Conservation (phyloP, 2,113 vertebrate genomes). For the Hippocampus comes region DNA sequence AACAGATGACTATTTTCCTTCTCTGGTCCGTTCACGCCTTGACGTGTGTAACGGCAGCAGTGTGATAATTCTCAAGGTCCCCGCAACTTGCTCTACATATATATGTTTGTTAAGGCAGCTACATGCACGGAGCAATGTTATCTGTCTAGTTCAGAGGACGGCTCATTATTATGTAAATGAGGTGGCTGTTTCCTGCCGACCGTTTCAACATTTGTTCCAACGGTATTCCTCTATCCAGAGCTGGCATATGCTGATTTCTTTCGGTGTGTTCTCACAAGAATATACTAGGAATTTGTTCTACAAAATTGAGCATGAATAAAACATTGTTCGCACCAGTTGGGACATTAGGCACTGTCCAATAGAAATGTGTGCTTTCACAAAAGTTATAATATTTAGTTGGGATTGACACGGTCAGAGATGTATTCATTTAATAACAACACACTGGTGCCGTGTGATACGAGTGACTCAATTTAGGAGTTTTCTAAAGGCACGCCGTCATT, state of each 20-base stretch:
- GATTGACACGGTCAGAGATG: too few relatives aligned
- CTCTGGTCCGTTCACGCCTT: neutral
- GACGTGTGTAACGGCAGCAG: neutral
- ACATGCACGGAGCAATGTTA: neutral
- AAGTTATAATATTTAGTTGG: too few relatives aligned
- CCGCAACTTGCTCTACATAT: neutral
- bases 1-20: neutral
- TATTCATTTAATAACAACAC: too few relatives aligned
- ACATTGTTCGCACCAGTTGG: neutral
- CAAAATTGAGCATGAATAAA: neutral
- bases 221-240: neutral
- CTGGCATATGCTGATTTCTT: neutral
- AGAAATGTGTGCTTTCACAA: neutral
- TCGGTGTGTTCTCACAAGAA: neutral
- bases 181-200: neutral
- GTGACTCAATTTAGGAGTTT: too few relatives aligned
- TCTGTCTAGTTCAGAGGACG: slow-evolving; percentile 6
- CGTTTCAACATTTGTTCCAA: neutral
- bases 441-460: too few relatives aligned
- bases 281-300: neutral
- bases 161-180: slow-evolving; percentile 8
- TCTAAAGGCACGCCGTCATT: too few relatives aligned
- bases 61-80: neutral
- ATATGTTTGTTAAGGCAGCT: neutral
- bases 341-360: neutral